Evolutionary conservation across 2,888 invertebrate genomes (phyloP), one percentile per base, ranked within the genome.

Genomic region (Melinaea menophilus): DNA sequence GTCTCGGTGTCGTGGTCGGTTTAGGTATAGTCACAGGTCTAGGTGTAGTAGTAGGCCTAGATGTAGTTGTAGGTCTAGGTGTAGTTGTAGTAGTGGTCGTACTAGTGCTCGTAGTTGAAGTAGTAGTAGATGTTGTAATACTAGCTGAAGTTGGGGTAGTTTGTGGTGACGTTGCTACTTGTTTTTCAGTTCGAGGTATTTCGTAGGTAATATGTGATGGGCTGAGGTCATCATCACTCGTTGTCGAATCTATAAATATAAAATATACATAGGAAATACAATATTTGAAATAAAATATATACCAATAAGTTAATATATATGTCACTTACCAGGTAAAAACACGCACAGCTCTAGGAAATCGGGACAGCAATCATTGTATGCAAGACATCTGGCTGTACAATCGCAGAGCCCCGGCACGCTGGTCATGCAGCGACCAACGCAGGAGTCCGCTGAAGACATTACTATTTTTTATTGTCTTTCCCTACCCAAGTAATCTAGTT

Each of bases 311-410:
- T 9, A 41, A 9, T 41, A 7, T 41, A 41, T 41, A 41, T 41
- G 22, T 5, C 22, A 58, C 63, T 73, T 56, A 80, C 80, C 71
- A 2, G 57, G 9, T 11, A 54, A 65, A 64, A 88, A 83, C 9
- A 92, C 72, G 73, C 95, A 95, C 2, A 91, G 72, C 4, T 92
- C 92, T 2, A 91, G 77, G 77, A 91, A 95, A 80, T 96, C 95
- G 0, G 91, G 89, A 72, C 96, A 96, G 76, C 96, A 96, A 33
- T 88, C 87, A 0, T 85, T 85, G 0, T 79, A 75, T 1, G 84
- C 74, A 1, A 91, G 76, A 71, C 96, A 96, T 0, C 82, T 75
- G 0, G 85, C 71, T 59, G 88, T 84, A 70, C 95, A 96, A 55
- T 92, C 91, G 72, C 95, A 96, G 5, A 46, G 47, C 3, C 11